Conservation (phyloP, 2,113 vertebrate species). For the Neofelis nebulosa region DNA sequence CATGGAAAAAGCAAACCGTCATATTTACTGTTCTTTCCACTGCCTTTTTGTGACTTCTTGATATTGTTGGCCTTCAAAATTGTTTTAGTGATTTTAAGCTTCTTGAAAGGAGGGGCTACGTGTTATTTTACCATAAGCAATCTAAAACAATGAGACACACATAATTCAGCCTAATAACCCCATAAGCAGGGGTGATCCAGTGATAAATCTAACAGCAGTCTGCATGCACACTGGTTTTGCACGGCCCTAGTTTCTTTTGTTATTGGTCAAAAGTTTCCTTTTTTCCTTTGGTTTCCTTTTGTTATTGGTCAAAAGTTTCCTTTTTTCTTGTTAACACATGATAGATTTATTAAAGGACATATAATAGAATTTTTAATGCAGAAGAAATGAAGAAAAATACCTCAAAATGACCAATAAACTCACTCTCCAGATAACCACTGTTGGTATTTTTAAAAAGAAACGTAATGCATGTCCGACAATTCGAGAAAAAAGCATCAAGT, state of each 20-base stretch:
- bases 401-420: not conserved
- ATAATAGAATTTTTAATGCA: not conserved
- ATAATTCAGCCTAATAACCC: slow-evolving; percentile 36
- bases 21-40: not conserved
- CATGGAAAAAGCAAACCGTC: not conserved
- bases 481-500: not conserved
- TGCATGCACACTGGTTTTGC: not conserved
- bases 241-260: not conserved
- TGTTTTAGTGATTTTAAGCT: slow-evolving; percentile 45
- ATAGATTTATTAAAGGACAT: not conserved
- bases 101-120: not conserved
- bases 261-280: slow-evolving; percentile 12
- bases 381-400: not conserved
- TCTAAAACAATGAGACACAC: not conserved
- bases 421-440: not conserved
- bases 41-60: not conserved
- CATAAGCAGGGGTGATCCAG: not conserved
- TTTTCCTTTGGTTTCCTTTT: not conserved
- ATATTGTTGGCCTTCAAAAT: slow-evolving; percentile 32
- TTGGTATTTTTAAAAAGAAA: not conserved
- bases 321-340: not conserved
- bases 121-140: slow-evolving; percentile 22
- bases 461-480: not conserved
- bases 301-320: not conserved
- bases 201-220: slow-evolving; percentile 26